Percentiles rank a stretch among this genome's conserved stretches.
phyloP scores from a whole-genome alignment of 2,797 vertebrate species.

The Acropternis orthonyx region DNA sequence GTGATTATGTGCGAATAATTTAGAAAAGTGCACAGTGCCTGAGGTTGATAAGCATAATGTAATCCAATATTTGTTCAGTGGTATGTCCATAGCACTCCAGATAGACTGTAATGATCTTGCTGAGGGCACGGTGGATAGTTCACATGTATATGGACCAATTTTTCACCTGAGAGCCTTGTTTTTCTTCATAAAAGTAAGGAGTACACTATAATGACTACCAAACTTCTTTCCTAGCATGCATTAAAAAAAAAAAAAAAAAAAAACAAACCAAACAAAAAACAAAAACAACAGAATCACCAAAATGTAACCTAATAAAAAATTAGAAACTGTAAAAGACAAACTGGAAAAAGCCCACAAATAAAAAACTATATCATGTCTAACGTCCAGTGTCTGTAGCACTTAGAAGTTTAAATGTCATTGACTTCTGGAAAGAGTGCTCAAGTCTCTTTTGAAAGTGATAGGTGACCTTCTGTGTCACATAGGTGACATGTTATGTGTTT shows the following conservation, averaged over 20 bases:
- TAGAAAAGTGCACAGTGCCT: constrained; percentile 64
- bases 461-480: background rate
- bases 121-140: background rate
- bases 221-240: fast-evolving
- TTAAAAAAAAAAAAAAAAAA: background rate
- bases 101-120: background rate
- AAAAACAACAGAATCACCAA: too few relatives aligned
- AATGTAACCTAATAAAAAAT: background rate
- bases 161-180: background rate
- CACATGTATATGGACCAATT: background rate
- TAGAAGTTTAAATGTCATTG: background rate
- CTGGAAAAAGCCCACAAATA: fast-evolving
- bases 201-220: background rate
- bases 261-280: too few relatives aligned
- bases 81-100: background rate
- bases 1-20: constrained; percentile 71
- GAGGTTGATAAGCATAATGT: constrained; percentile 49
- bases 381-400: background rate
- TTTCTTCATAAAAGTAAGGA: background rate
- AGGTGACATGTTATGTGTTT: background rate
- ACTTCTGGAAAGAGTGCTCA: background rate
- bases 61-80: constrained; percentile 60
- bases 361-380: background rate
- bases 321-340: background rate
- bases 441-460: background rate